Base-by-base conservation (phyloP, 2,888 invertebrate genomes). In the Teleogryllus oceanicus region DNA sequence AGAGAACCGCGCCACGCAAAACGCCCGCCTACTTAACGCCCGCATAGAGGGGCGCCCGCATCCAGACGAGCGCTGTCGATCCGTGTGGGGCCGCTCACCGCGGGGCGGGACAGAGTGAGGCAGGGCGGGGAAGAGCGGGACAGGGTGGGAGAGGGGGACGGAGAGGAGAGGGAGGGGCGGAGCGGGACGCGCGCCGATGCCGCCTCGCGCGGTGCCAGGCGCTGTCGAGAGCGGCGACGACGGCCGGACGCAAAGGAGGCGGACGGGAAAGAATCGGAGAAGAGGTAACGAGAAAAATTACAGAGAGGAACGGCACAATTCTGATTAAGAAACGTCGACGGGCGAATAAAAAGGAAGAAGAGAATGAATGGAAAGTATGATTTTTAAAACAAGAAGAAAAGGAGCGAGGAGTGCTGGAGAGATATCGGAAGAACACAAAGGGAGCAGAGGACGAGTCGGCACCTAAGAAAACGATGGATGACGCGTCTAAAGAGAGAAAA, bases 241-340 rank as follows among this genome's bases (percentile, higher is more conserved):
- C 62, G n/a, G 62, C 62, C 62, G n/a, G 13, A 13, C 62, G n/a
- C 16, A 62, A n/a, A 62, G 62, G 62, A 62, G n/a, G 16, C n/a
- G 16, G 12, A 13, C n/a, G 62, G 62, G n/a, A n/a, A n/a, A 62
- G n/a, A 62, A 62, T n/a, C 62, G 62, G n/a, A 62, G 62, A 62
- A 62, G 62, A 62, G 62, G 62, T 62, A 62, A 62, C 62, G 62
- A 62, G 62, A 62, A 62, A 62, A 62, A 62, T 62, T 62, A 62
- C n/a, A 16, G 62, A 62, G 62, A 62, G 62, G n/a, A 62, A 62
- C 62, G 12, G 4, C 13, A 62, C 16, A 62, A 62, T n/a, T 62
- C 62, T 62, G 62, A 62, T 62, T 62, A 62, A 10, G 62, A 62
- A n/a, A 62, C 16, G 11, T 62, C 62, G 62, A 37, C 62, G 62